These are phyloP conservation scores for Geodia barretti DNA, from an alignment of 37 sponge, comb jelly and placozoan species.

Conservation along the genomic window DNA sequence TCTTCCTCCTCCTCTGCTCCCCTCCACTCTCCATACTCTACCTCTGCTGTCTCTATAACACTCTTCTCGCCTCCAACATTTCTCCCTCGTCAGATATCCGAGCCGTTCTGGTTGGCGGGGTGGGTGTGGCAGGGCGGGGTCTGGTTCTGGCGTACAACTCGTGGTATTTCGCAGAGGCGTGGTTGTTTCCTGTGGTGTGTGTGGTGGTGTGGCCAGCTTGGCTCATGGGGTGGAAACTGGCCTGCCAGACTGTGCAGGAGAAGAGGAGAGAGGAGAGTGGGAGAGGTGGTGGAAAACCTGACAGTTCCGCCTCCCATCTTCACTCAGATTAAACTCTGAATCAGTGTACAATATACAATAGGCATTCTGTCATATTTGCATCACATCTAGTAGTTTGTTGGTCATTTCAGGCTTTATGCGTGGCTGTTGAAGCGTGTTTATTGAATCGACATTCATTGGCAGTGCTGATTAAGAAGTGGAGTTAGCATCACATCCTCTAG, in stretches of 20 bases:
- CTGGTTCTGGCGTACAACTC: conserved; percentile 23
- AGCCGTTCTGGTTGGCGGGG: neutral
- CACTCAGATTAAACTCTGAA: neutral
- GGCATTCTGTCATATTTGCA: no score
- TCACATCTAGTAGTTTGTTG: no score
- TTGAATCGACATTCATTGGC: no score
- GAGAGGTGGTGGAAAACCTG: neutral
- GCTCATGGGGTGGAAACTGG: conserved; percentile 47
- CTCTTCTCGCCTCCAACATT: conserved; percentile 4
- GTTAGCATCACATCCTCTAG: no score
- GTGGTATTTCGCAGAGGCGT: conserved; percentile 34
- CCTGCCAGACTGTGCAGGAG: conserved; percentile 19
- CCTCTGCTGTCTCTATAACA: conserved; percentile 19
- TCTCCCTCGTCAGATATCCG: neutral
- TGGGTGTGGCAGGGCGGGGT: neutral
- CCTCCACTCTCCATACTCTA: neutral
- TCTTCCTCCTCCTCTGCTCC: conserved; percentile 10
- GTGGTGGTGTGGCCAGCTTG: conserved; percentile 71
- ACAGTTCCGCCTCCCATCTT: neutral
- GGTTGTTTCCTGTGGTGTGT: conserved; percentile 38
- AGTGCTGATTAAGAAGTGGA: no score
- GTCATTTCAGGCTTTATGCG: no score
- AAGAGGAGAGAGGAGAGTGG: no score
- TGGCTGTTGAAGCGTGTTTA: no score
- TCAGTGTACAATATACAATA: no score